Evolutionary conservation across 2,888 invertebrate species (phyloP).

Genomic region (Empis livida): DNA sequence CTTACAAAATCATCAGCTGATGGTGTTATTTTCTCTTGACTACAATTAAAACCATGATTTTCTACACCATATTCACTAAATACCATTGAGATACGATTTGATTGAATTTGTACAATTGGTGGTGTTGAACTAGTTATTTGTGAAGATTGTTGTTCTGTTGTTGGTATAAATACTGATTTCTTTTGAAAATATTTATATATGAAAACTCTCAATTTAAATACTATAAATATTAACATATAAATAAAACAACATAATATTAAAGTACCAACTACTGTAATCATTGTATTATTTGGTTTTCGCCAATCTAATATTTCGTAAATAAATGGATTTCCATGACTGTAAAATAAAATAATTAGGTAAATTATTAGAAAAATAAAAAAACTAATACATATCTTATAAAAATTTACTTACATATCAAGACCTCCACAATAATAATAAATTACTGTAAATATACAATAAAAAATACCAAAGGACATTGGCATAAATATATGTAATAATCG

Average conservation of each 20-base stretch:
- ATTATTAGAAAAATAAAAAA: too few relatives aligned
- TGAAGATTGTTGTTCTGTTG: conserved; percentile 11
- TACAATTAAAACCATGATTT: background rate
- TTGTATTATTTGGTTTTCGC: conserved; percentile 44
- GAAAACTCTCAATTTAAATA: conserved; percentile 28
- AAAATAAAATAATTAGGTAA: conserved; percentile 12
- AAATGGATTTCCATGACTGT: conserved; percentile 43
- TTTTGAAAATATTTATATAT: conserved; percentile 22
- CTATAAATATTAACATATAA: conserved; percentile 25
- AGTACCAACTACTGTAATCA: conserved; percentile 24
- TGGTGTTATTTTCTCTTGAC: too few relatives aligned
- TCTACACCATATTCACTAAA: conserved; percentile 3
- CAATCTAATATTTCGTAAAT: conserved; percentile 69
- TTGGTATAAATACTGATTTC: conserved; percentile 23
- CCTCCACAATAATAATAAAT: conserved; percentile 52
- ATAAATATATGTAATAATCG: conserved; percentile 51
- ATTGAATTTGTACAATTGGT: background rate
- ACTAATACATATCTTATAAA: background rate
- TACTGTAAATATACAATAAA: conserved; percentile 43
- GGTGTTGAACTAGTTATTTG: background rate
- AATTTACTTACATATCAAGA: conserved; percentile 38
- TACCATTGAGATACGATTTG: background rate
- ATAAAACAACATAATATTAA: conserved; percentile 25
- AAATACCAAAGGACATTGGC: conserved; percentile 44
- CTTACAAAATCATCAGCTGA: too few relatives aligned